These are phyloP conservation scores for Labeo rohita DNA, from an alignment of 2,113 vertebrate genomes.

Conservation along the genomic window DNA sequence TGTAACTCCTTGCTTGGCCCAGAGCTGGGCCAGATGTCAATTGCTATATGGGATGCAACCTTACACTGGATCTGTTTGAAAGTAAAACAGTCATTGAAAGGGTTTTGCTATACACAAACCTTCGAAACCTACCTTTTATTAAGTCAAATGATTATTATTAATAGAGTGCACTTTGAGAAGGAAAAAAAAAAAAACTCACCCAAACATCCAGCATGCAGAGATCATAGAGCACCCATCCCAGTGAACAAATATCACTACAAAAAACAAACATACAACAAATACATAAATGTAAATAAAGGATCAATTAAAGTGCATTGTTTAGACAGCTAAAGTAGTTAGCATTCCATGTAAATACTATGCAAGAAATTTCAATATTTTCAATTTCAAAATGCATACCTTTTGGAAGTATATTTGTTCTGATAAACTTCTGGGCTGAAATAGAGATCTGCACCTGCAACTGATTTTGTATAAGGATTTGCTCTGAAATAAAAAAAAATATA, in stretches of 20 bases:
- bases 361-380: not conserved
- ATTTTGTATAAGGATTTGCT: not conserved
- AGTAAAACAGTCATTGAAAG: too few relatives aligned
- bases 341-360: not conserved
- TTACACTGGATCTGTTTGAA: too few relatives aligned
- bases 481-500: not conserved
- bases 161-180: too few relatives aligned
- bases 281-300: too few relatives aligned
- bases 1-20: too few relatives aligned
- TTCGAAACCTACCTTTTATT: too few relatives aligned
- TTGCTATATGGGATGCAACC: too few relatives aligned
- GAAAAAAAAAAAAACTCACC: not conserved
- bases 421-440: not conserved
- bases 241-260: not conserved
- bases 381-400: not conserved
- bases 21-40: too few relatives aligned
- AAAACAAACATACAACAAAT: too few relatives aligned
- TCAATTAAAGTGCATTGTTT: not conserved
- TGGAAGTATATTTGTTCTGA: not conserved
- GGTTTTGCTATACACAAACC: too few relatives aligned
- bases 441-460: not conserved
- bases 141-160: too few relatives aligned
- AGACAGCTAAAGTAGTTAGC: not conserved
- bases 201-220: slow-evolving; percentile 6
- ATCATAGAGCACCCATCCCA: not conserved